Percentiles rank a stretch among this genome's conserved stretches.
phyloP scores from a whole-genome alignment of 2,888 invertebrate species.

The Quadroppia sp. region DNA sequence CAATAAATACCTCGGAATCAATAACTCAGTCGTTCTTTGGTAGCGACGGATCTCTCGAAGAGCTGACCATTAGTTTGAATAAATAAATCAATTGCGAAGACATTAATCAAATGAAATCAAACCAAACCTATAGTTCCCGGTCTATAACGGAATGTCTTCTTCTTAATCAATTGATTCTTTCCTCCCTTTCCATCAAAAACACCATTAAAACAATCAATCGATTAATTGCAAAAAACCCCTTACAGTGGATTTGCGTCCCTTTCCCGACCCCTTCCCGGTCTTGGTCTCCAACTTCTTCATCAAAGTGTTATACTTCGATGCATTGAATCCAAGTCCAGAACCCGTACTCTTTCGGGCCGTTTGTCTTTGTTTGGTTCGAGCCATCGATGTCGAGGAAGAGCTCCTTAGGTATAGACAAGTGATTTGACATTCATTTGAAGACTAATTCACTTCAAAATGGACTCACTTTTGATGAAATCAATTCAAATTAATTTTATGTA shows the following conservation, averaged over 20 bases:
- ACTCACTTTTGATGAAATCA: neutral
- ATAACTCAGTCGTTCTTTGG: slow-evolving; percentile 90
- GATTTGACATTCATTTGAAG: too few relatives aligned
- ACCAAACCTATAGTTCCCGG: slow-evolving; percentile 25
- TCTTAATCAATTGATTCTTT: neutral
- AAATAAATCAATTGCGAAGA: too few relatives aligned
- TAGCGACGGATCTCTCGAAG: slow-evolving; percentile 95
- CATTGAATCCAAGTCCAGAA: neutral
- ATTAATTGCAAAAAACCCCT: neutral
- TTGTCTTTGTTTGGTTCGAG: slow-evolving; percentile 26
- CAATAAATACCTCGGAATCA: slow-evolving; percentile 71
- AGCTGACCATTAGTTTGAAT: slow-evolving; percentile 59
- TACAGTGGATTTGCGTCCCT: slow-evolving; percentile 27
- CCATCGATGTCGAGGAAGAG: neutral
- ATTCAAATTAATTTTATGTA: neutral
- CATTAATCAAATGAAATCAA: too few relatives aligned
- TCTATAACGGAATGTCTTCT: slow-evolving; percentile 29
- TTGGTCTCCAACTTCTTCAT: slow-evolving; percentile 30
- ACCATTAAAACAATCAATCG: neutral
- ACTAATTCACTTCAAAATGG: too few relatives aligned
- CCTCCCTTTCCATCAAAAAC: slow-evolving; percentile 1
- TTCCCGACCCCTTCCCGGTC: slow-evolving; percentile 27
- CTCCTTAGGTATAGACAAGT: too few relatives aligned
- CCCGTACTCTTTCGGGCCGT: slow-evolving; percentile 26
- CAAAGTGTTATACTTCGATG: neutral